Conservation (phyloP, 2,797 vertebrate species). For the Corythornis leucogaster region DNA sequence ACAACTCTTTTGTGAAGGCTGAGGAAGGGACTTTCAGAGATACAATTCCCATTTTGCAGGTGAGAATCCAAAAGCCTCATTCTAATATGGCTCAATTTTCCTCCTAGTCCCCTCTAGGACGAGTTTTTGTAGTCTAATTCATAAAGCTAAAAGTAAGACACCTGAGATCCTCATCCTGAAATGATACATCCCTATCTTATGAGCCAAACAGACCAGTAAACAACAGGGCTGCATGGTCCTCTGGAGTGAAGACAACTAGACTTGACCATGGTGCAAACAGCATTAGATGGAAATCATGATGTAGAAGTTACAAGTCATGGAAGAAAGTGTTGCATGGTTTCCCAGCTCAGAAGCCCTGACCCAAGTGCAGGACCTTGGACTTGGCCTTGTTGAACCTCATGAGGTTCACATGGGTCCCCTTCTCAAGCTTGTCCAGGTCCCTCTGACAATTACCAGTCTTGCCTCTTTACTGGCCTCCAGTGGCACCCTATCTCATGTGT, state of each 20-base stretch:
- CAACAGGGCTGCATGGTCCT: neutral
- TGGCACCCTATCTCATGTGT: neutral
- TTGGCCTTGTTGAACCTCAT: too few species aligned
- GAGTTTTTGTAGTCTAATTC: neutral
- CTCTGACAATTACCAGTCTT: neutral
- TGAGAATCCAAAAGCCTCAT: neutral
- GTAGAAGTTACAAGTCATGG: neutral
- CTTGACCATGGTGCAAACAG: neutral
- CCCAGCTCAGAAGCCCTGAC: neutral
- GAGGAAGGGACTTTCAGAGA: neutral
- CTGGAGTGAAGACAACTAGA: neutral
- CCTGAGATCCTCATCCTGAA: neutral
- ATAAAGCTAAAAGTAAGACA: neutral
- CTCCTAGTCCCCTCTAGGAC: neutral
- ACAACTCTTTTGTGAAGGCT: neutral
- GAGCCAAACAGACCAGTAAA: neutral
- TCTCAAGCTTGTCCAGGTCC: neutral
- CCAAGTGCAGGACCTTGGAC: too few species aligned
- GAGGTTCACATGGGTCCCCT: neutral
- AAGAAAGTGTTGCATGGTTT: neutral
- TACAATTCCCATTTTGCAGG: neutral
- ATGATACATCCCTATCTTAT: neutral
- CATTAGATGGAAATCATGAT: neutral
- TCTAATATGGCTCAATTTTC: fast-evolving
- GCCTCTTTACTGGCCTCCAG: neutral